These are phyloP conservation scores for Gymnobelideus leadbeateri DNA, from an alignment of 2,113 vertebrate species.

Conservation along the genomic window DNA sequence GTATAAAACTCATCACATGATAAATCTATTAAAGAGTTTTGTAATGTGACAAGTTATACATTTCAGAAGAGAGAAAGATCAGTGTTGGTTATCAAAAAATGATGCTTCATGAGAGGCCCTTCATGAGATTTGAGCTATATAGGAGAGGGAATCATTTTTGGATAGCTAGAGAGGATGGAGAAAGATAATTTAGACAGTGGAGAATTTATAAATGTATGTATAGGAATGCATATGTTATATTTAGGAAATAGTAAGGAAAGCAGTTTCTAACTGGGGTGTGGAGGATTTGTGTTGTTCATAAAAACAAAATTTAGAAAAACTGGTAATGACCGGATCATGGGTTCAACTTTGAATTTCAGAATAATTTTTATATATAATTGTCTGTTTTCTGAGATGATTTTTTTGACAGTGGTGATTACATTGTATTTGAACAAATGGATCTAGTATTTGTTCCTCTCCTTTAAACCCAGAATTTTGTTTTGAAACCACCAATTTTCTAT, in stretches of 20 bases:
- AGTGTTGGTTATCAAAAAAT: not conserved
- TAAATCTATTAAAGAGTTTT: not conserved
- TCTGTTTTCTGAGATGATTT: not conserved
- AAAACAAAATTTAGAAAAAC: not conserved
- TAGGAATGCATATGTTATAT: not conserved
- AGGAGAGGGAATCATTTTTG: not conserved
- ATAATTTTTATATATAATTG: not conserved
- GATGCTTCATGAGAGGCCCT: not conserved
- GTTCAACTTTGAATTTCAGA: not conserved
- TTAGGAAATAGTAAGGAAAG: not conserved
- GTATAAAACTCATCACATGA: not conserved
- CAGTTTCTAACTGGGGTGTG: too few species aligned
- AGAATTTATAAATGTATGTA: not conserved
- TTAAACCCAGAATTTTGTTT: not conserved
- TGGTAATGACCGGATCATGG: not conserved
- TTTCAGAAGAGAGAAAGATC: not conserved
- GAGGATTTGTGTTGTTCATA: not conserved
- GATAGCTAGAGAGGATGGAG: not conserved
- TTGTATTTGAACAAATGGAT: not conserved
- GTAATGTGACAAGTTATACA: not conserved
- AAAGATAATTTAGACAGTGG: not conserved
- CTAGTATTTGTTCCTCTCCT: not conserved
- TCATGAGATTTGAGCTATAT: not conserved
- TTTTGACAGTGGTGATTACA: not conserved
- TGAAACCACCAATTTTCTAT: not conserved